Evolutionary conservation across 2,888 invertebrate genomes (phyloP), one percentile per base, ranked within the genome.

Genomic region (Plagodis dolabraria): DNA sequence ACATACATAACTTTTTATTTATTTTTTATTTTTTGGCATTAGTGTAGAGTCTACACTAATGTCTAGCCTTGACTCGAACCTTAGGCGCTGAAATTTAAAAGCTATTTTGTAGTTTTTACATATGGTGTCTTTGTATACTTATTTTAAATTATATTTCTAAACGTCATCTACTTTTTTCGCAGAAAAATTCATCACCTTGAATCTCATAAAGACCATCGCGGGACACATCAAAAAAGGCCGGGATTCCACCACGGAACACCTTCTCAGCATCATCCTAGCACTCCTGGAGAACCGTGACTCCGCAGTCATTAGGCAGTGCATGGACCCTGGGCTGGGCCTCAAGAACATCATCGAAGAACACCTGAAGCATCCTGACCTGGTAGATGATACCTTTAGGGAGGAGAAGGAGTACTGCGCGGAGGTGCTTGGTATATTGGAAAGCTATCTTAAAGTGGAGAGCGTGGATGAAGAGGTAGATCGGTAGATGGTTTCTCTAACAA

Each of bases 401-500:
- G 89, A 91, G 36, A 83, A 80, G 43, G 82, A 86, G 5, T 80
- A 80, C 52, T 86, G 87, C 38, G 65, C 74, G 5, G 74, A 77
- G 0, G 60, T 89, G 5, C 35, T 86, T 9, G 42, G 36, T 0
- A 74, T 80, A 6, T 77, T 84, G 45, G 55, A 64, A 0, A 54
- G 66, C n/a, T 67, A 55, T 22, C 67, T 74, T 0, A 62, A 64
- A 0, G 48, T 60, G 5, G 77, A 76, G 33, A 60, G 48, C 2
- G 56, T 69, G 0, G 65, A 74, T 0, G 82, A 82, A 9, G 76
- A 75, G 2, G 83, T 83, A 0, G 89, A 89, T 63, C 82, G 89
- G 70, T 90, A 87, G 10, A 36, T 10, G 42, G 6, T 0, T 9
- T 38, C 9, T 7, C 38, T 8, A 38, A 9, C 9, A 22, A 22